Conservation (phyloP, 1,140 invertebrate species). For the Agrilus planipennis region DNA sequence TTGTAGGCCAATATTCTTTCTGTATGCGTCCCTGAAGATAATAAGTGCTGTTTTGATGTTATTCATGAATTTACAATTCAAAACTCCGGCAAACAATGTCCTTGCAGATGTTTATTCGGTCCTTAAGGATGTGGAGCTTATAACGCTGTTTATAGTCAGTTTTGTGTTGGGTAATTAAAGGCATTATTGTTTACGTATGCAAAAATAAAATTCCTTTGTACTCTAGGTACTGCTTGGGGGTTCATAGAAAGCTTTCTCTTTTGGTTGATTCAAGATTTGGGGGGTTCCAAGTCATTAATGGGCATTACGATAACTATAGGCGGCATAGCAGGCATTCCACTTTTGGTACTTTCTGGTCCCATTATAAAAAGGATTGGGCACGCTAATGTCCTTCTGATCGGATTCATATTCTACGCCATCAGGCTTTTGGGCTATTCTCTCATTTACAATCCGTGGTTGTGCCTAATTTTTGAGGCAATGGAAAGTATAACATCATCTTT, state of each 20-base stretch:
- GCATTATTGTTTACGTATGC: not conserved
- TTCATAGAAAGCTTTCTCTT: constrained; percentile 80
- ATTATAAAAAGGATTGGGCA: constrained; percentile 69
- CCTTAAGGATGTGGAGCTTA: constrained; percentile 59
- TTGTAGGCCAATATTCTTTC: constrained; percentile 66
- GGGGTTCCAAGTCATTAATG: constrained; percentile 66
- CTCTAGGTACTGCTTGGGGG: constrained; percentile 65
- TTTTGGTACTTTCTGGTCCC: constrained; percentile 63
- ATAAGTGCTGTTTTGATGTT: constrained; percentile 55
- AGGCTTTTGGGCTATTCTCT: constrained; percentile 67
- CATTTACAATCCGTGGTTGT: constrained; percentile 70
- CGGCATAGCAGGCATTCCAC: constrained; percentile 62
- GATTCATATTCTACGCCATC: constrained; percentile 64
- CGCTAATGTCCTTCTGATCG: constrained; percentile 70
- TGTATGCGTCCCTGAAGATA: constrained; percentile 61
- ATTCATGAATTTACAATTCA: constrained; percentile 65
- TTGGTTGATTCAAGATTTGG: constrained; percentile 72
- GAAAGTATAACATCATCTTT: constrained; percentile 75
- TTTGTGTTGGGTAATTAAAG: constrained; percentile 53
- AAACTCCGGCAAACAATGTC: constrained; percentile 59
- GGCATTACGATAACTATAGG: constrained; percentile 74
- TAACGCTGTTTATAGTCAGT: constrained; percentile 57
- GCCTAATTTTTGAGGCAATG: constrained; percentile 69
- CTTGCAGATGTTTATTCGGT: constrained; percentile 57
- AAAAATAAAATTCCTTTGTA: constrained; percentile 11